phyloP scores from a whole-genome alignment of 1,140 invertebrate genomes.

The Catajapyx aquilonaris region DNA sequence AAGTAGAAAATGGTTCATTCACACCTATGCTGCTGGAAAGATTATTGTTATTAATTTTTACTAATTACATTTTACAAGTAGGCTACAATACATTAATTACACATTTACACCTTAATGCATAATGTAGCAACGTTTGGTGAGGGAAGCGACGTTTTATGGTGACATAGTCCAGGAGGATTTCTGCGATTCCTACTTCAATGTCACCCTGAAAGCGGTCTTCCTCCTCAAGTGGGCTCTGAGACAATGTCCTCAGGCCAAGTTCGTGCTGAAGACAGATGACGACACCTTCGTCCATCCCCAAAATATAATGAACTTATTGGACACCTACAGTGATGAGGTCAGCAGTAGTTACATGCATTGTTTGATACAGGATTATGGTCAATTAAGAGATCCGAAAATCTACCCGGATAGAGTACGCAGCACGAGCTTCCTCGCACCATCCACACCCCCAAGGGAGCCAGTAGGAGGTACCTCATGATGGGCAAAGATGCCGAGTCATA shows the following conservation, averaged over 20 bases:
- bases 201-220: constrained; percentile 74
- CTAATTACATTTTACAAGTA: no score
- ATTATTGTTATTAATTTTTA: constrained; percentile 12
- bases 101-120: no score
- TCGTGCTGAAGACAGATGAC: constrained; percentile 63
- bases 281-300: constrained; percentile 63
- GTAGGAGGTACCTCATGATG: no score
- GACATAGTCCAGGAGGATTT: constrained; percentile 82
- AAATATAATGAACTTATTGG: constrained; percentile 19
- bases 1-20: no score
- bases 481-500: constrained; percentile 63
- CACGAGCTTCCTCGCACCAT: no score
- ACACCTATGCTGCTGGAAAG: no score
- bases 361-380: no score
- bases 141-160: constrained; percentile 36
- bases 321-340: constrained; percentile 32
- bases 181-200: constrained; percentile 75
- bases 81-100: no score
- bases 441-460: no score
- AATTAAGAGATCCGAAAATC: no score
- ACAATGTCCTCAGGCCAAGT: constrained; percentile 38
- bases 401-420: no score
- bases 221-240: constrained; percentile 56
- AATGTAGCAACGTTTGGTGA: constrained; percentile 30
- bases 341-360: constrained; percentile 55